phyloP scores from a whole-genome alignment of 2,797 vertebrate species.

The Phylloscopus collybita region DNA sequence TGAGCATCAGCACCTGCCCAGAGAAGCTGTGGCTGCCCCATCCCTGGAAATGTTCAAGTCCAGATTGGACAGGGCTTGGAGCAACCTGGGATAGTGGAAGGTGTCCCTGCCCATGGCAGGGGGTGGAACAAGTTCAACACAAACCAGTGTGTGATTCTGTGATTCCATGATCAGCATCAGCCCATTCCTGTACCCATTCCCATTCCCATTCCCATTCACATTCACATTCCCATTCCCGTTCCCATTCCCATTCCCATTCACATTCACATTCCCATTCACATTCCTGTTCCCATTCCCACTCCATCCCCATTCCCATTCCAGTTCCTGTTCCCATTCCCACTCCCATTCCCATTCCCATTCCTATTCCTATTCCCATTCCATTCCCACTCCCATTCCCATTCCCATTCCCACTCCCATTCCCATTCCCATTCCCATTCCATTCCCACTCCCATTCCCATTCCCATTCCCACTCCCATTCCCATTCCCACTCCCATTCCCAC shows the following conservation, averaged over 20 bases:
- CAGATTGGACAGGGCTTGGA: not conserved
- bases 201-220: rapidly evolving
- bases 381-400: too few species aligned
- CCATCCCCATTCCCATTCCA: not conserved
- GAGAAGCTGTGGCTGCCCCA: not conserved
- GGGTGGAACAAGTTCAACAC: rapidly evolving
- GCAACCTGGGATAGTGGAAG: rapidly evolving
- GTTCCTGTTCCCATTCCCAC: not conserved
- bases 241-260: not conserved
- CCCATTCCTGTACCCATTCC: not conserved
- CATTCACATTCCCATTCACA: rapidly evolving
- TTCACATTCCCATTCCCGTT: rapidly evolving
- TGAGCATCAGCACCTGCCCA: not conserved
- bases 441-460: too few species aligned
- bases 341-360: rapidly evolving
- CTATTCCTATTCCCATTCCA: rapidly evolving
- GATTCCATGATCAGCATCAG: not conserved
- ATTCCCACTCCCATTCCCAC: too few species aligned
- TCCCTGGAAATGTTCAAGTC: not conserved
- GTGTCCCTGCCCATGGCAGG: not conserved
- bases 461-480: too few species aligned
- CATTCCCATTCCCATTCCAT: too few species aligned
- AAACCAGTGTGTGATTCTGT: not conserved
- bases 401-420: too few species aligned
- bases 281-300: rapidly evolving